These are phyloP conservation scores for Watsonalla cultraria DNA, from an alignment of 2,888 invertebrate species.

Conservation along the genomic window DNA sequence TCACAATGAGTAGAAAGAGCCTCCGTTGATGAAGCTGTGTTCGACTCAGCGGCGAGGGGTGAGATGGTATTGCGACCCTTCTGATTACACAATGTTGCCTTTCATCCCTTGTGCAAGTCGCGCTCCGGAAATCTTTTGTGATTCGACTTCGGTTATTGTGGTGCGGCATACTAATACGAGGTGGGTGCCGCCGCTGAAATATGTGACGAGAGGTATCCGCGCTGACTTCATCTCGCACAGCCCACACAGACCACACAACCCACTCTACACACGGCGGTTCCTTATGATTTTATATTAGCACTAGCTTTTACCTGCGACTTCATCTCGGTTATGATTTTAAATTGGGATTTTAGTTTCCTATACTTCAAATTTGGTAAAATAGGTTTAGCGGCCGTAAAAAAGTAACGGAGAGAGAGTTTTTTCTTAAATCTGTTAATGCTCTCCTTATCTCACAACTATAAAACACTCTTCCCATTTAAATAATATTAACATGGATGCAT, in stretches of 20 bases:
- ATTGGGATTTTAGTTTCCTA: not conserved
- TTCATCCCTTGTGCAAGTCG: constrained; percentile 77
- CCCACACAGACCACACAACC: constrained; percentile 14
- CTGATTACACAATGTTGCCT: constrained; percentile 78
- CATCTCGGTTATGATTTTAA: not conserved
- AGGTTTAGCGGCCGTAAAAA: too few relatives aligned
- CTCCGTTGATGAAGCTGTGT: constrained; percentile 75
- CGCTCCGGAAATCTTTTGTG: constrained; percentile 78
- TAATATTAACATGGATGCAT: too few relatives aligned
- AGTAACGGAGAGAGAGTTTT: too few relatives aligned
- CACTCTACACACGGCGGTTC: not conserved
- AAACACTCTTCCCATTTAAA: too few relatives aligned
- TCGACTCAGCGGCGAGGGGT: constrained; percentile 60
- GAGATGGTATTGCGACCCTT: constrained; percentile 76
- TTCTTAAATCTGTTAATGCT: too few relatives aligned
- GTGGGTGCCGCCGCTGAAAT: constrained; percentile 60
- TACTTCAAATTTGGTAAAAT: too few relatives aligned
- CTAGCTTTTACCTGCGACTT: not conserved
- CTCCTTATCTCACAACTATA: too few relatives aligned
- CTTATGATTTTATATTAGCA: not conserved
- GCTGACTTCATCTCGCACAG: constrained; percentile 35
- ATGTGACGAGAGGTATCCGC: constrained; percentile 49
- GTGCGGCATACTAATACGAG: constrained; percentile 73
- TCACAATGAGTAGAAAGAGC: constrained; percentile 70
- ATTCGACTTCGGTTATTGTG: constrained; percentile 76